Evolutionary conservation across 2,797 vertebrate genomes (phyloP).

Genomic region (Nyctibius grandis): DNA sequence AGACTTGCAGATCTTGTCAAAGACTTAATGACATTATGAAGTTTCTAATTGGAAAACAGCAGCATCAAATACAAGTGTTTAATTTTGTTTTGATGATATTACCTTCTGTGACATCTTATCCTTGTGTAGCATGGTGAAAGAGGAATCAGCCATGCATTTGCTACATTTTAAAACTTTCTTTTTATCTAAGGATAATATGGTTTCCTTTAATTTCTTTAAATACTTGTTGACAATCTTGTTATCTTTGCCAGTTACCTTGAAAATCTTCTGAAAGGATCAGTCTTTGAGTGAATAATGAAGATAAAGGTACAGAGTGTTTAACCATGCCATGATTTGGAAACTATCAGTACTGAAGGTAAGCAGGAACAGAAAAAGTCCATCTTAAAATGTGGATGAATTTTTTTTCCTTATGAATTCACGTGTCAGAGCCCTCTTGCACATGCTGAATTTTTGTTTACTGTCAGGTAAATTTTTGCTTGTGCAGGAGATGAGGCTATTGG

Average conservation of each 20-base stretch:
- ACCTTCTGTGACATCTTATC: not conserved
- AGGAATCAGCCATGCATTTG: not conserved
- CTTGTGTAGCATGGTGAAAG: not conserved
- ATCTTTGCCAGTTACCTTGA: not conserved
- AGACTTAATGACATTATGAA: not conserved
- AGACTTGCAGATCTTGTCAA: not conserved
- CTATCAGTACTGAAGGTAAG: not conserved
- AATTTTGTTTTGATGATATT: not conserved
- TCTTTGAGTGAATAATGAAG: not conserved
- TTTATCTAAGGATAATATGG: not conserved
- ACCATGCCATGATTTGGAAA: not conserved
- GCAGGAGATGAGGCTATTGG: not conserved
- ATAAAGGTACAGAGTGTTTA: not conserved
- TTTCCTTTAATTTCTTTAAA: constrained; percentile 18
- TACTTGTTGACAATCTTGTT: not conserved
- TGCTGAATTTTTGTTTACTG: not conserved
- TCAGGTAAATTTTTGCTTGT: not conserved
- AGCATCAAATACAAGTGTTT: not conserved
- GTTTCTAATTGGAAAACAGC: not conserved
- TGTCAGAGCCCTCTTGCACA: not conserved
- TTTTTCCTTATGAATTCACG: not conserved
- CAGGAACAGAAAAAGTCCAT: not conserved
- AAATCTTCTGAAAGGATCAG: not conserved
- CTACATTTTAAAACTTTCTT: not conserved
- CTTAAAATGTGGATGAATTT: not conserved